These are phyloP conservation scores for Pterocles gutturalis DNA, from an alignment of 2,113 vertebrate genomes.

Conservation along the genomic window DNA sequence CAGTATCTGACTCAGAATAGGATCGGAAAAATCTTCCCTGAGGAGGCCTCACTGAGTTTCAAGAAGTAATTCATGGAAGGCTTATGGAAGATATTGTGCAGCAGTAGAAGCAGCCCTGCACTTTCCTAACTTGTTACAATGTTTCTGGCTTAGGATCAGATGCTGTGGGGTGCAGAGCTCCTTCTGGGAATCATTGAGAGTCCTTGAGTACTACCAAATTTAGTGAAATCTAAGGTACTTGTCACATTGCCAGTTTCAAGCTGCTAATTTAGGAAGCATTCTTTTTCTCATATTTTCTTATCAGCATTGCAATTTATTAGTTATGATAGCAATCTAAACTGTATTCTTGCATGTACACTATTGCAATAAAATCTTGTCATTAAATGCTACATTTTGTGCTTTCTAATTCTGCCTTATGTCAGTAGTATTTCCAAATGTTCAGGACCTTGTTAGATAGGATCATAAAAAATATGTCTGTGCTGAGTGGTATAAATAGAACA, in stretches of 20 bases:
- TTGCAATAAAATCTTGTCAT: not conserved
- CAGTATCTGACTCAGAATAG: slow-evolving; percentile 35
- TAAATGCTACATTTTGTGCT: not conserved
- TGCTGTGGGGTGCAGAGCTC: not conserved
- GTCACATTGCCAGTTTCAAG: not conserved
- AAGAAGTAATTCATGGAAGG: slow-evolving; percentile 24
- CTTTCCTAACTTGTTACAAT: not conserved
- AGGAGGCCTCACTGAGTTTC: slow-evolving; percentile 32
- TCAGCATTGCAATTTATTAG: not conserved
- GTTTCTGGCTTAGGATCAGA: not conserved
- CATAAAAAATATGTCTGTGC: not conserved
- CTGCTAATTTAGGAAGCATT: not conserved
- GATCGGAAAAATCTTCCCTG: slow-evolving; percentile 21
- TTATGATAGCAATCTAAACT: slow-evolving; percentile 13
- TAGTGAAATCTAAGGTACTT: not conserved
- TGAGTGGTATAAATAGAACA: slow-evolving; percentile 2
- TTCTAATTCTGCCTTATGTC: not conserved
- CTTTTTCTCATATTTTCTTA: not conserved
- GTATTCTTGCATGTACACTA: not conserved
- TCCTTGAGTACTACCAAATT: not conserved
- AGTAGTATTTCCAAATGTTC: not conserved
- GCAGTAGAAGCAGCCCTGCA: not conserved
- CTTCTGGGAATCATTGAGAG: not conserved
- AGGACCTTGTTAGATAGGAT: not conserved
- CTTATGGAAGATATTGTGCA: not conserved